Conservation (phyloP, 2,113 vertebrate genomes). For the Rallus limicola region DNA sequence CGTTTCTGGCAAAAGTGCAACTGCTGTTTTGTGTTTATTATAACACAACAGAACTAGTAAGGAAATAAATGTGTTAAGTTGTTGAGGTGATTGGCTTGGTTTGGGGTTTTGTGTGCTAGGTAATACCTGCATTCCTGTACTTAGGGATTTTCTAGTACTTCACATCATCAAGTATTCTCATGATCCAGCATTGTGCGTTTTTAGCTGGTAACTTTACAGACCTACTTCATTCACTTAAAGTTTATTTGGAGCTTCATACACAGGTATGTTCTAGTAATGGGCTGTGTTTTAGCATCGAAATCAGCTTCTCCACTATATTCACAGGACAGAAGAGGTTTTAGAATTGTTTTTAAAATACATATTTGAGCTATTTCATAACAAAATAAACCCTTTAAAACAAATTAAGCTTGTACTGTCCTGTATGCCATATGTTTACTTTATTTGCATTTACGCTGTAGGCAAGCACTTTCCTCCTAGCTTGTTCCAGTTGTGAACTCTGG, state of each 20-base stretch:
- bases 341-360: background rate
- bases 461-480: background rate
- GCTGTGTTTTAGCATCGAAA: background rate
- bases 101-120: background rate
- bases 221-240: background rate
- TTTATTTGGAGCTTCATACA: background rate
- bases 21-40: no score
- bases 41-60: no score
- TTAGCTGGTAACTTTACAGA: background rate
- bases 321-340: background rate
- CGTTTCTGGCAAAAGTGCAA: no score
- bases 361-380: background rate
- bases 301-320: background rate
- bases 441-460: constrained; percentile 23
- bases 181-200: background rate
- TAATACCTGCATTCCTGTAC: background rate
- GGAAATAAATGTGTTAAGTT: no score
- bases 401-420: background rate
- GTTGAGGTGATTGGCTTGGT: background rate
- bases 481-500: background rate
- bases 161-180: background rate
- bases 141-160: background rate
- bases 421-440: background rate
- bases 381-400: background rate
- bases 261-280: background rate